Conservation (phyloP, 2,113 vertebrate species). For the Rhagologus leucostigma region DNA sequence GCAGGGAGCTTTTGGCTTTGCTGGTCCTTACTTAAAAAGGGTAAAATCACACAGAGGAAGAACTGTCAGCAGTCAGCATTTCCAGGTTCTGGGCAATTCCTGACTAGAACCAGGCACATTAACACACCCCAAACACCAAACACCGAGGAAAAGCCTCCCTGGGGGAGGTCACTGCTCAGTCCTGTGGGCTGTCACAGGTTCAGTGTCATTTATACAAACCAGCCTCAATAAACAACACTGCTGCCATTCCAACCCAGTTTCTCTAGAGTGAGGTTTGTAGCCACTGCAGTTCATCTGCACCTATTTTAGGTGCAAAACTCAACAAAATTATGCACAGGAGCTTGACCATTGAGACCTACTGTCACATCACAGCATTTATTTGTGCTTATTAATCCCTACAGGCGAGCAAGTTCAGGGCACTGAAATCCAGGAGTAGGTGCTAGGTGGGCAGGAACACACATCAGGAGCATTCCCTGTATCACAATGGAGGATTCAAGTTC, state of each 20-base stretch:
- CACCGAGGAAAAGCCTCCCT: not conserved
- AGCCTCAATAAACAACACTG: not conserved
- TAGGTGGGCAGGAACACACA: not conserved
- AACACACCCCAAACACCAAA: not conserved
- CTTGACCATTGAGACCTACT: not conserved
- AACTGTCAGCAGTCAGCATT: rapidly evolving
- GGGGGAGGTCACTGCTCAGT: not conserved
- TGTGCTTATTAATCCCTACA: not conserved
- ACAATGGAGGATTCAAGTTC: not conserved
- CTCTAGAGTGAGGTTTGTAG: not conserved
- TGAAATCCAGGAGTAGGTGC: not conserved
- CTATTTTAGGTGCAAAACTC: not conserved
- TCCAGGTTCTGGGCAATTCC: not conserved
- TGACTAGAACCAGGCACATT: rapidly evolving
- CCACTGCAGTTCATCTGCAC: not conserved
- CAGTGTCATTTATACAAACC: not conserved
- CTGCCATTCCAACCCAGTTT: not conserved
- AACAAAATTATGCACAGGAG: not conserved
- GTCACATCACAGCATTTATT: not conserved
- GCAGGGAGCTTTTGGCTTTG: not conserved
- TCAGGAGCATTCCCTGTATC: not conserved
- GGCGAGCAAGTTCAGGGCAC: not conserved
- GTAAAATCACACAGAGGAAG: not conserved
- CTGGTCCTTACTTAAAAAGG: not conserved
- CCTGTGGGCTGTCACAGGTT: no score